Conservation (phyloP, 2,797 vertebrate genomes). For the Sebastes trivittatus region DNA sequence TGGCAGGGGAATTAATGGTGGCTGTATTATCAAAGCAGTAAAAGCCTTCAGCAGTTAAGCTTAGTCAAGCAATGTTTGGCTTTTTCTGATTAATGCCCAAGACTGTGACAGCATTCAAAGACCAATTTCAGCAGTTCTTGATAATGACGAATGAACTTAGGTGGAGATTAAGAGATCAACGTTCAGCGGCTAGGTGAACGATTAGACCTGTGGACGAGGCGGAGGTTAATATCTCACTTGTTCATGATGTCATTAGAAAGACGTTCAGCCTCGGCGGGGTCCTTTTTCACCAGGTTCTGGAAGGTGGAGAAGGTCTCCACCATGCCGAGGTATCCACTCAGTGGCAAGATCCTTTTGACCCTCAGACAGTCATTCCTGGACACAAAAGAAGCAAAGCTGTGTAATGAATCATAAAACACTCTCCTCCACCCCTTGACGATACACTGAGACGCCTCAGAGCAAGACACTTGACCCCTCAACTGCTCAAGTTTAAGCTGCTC, state of each 20-base stretch:
- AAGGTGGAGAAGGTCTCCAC: slow-evolving; percentile 74
- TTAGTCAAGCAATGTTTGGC: slow-evolving; percentile 66
- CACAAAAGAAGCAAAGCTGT: background rate
- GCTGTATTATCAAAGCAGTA: slow-evolving; percentile 55
- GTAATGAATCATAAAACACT: background rate
- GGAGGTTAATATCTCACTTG: slow-evolving; percentile 59
- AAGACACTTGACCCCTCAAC: background rate
- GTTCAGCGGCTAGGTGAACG: background rate
- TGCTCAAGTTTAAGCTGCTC: background rate
- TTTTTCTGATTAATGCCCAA: slow-evolving; percentile 61
- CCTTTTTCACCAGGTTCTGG: slow-evolving; percentile 61
- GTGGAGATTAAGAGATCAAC: slow-evolving; percentile 17
- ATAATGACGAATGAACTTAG: slow-evolving; percentile 30
- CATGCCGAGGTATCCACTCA: slow-evolving; percentile 72
- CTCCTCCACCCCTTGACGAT: background rate
- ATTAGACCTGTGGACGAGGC: background rate
- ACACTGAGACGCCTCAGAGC: background rate
- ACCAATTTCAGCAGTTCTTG: slow-evolving; percentile 48
- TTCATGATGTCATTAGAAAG: slow-evolving; percentile 59
- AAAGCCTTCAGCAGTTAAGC: slow-evolving; percentile 59
- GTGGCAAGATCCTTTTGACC: slow-evolving; percentile 37
- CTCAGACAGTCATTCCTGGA: slow-evolving; percentile 68
- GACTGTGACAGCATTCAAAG: slow-evolving; percentile 44
- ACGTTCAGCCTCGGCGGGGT: slow-evolving; percentile 66
- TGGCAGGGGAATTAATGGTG: slow-evolving; percentile 60